Evolutionary conservation across 2,113 vertebrate genomes (phyloP).

Genomic region (Nycticorax nycticorax): DNA sequence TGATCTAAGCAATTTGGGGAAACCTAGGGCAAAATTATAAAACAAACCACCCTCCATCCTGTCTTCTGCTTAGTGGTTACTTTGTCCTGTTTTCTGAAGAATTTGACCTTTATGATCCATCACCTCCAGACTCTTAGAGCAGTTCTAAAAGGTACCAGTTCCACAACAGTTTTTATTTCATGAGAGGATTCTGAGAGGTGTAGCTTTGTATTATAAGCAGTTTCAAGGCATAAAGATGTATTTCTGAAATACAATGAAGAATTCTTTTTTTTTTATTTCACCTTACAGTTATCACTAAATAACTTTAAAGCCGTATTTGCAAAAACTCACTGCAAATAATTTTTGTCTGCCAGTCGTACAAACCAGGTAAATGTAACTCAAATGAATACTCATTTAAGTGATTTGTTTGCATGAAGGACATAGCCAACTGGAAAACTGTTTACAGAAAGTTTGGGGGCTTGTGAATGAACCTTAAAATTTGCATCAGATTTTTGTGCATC

Average conservation of each 20-base stretch:
- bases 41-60: background rate
- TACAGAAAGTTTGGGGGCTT: background rate
- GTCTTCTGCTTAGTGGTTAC: background rate
- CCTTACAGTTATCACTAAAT: background rate
- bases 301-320: background rate
- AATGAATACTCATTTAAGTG: background rate
- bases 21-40: background rate
- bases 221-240: background rate
- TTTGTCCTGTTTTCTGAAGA: background rate
- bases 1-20: background rate
- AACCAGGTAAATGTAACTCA: background rate
- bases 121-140: background rate
- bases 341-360: background rate
- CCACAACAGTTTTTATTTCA: background rate
- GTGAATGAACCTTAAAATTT: background rate
- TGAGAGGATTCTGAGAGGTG: background rate
- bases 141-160: background rate
- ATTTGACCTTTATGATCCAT: background rate
- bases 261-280: background rate
- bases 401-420: background rate
- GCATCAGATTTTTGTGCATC: background rate
- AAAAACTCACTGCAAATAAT: background rate
- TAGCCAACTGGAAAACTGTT: background rate
- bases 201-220: background rate
- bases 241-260: background rate